Evolutionary conservation across 2,888 invertebrate genomes (phyloP), one percentile per base, ranked within the genome.

Genomic region (Hypomecis atomaria): DNA sequence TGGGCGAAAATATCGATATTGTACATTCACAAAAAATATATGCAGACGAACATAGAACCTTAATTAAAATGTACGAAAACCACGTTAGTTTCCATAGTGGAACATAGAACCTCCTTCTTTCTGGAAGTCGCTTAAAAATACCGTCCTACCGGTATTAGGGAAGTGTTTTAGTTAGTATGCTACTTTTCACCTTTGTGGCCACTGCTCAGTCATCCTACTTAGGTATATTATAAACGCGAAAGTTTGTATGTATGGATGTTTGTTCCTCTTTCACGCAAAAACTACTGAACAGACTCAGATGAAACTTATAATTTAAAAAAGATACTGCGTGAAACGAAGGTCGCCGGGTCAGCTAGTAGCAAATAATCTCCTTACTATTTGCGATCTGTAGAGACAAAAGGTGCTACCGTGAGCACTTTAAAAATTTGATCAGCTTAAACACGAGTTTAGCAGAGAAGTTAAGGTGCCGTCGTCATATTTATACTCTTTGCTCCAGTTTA

Each of bases 401-500:
- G 9, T 36, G 55, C 61, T 59, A 50, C 58, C 47, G 57, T 52
- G 54, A 58, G 37, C 62, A 67, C 68, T 72, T 71, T 71, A 67
- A 76, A 69, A 73, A 76, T 73, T 77, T 74, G 65, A 80, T 77
- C 70, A 74, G 72, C 69, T 71, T 67, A 68, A 72, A 65, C 65
- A 63, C 62, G 62, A 69, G 66, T 68, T 71, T 54, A 57, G 63
- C 53, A n/a, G 54, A 36, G 44, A 60, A 59, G 62, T 66, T 62
- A 59, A 62, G 60, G 60, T 13, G 57, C 48, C 42, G 49, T 43
- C 38, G 45, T 65, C 57, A 60, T 65, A 65, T 66, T 66, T 62
- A 66, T 62, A 47, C 56, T 52, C 43, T 43, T 33, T 47, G 53
- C 56, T 53, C 60, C 56, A 57, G 60, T 57, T 57, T 44, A 38